These are phyloP conservation scores for Forficula auricularia DNA, from an alignment of 1,140 invertebrate genomes.

Conservation along the genomic window DNA sequence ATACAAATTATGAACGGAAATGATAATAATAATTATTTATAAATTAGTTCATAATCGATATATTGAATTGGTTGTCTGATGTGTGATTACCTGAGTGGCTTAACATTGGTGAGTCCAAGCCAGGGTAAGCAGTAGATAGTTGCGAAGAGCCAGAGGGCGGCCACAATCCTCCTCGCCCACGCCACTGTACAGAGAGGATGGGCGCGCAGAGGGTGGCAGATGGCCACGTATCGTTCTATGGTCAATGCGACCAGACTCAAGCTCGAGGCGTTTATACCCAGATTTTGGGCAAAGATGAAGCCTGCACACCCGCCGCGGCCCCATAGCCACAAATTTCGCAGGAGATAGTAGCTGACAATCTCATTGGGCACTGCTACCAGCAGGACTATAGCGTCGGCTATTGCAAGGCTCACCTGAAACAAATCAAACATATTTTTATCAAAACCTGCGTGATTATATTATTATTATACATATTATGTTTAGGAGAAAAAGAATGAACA, in stretches of 20 bases:
- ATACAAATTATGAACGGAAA: too few relatives aligned
- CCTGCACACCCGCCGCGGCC: conserved; percentile 30
- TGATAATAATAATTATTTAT: too few relatives aligned
- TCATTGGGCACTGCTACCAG: conserved; percentile 38
- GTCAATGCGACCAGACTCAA: conserved; percentile 48
- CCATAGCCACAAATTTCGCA: conserved; percentile 20
- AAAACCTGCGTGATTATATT: too few relatives aligned
- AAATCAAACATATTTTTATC: conserved; percentile 19
- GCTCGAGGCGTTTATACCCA: conserved; percentile 50
- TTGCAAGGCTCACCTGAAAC: conserved; percentile 39
- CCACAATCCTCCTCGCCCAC: conserved; percentile 37
- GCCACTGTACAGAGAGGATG: conserved; percentile 27
- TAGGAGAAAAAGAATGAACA: too few relatives aligned
- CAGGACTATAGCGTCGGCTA: conserved; percentile 40
- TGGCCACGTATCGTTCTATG: conserved; percentile 50
- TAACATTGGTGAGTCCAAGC: conserved; percentile 30
- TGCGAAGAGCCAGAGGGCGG: conserved; percentile 37
- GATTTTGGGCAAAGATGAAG: conserved; percentile 44
- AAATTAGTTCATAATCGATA: too few relatives aligned
- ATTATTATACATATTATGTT: too few relatives aligned
- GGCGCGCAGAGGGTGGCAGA: conserved; percentile 42
- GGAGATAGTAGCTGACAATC: conserved; percentile 36
- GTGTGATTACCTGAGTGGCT: conserved; percentile 16
- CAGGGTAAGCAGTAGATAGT: conserved; percentile 33
- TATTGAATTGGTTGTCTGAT: too few relatives aligned